Base-by-base conservation (phyloP, 2,888 invertebrate genomes). In the Zonitis immaculata region DNA sequence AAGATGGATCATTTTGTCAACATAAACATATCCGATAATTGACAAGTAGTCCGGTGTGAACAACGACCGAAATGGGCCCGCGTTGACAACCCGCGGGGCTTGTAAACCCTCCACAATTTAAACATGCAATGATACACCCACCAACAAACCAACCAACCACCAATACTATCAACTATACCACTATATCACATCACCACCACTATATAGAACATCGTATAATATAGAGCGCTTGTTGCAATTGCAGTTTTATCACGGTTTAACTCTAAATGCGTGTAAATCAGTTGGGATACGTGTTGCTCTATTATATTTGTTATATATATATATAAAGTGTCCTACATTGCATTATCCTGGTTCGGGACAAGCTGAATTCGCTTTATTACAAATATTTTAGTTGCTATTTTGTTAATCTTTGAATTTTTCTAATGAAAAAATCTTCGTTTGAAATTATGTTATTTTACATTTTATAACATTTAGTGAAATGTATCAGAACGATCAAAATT, bases 401-500 rank as follows among this genome's bases (percentile, higher is more conserved):
- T n/a, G n/a, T n/a, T n/a, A n/a, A n/a, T n/a, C n/a, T n/a, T n/a
- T n/a, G n/a, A n/a, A n/a, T n/a, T n/a, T n/a, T n/a, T n/a, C n/a
- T n/a, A n/a, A n/a, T n/a, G n/a, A n/a, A n/a, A n/a, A n/a, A n/a
- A n/a, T n/a, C n/a, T n/a, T n/a, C n/a, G n/a, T n/a, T n/a, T n/a
- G n/a, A n/a, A n/a, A n/a, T n/a, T n/a, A n/a, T n/a, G n/a, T 60
- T 63, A 64, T 64, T 69, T 68, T 68, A 69, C 69, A 68, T 68
- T 71, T 71, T 70, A 68, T 68, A 68, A 65, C 70, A 69, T 69
- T 70, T 65, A 65, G 61, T 69, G 69, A 69, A 70, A 69, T 69
- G 44, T 69, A 70, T 69, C 67, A 66, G 62, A 60, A 65, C 64
- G 67, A 68, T 67, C 67, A 52, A 61, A 68, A 74, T 74, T 74